Conservation (phyloP, 2,888 invertebrate species). For the Eupithecia pulchellata region DNA sequence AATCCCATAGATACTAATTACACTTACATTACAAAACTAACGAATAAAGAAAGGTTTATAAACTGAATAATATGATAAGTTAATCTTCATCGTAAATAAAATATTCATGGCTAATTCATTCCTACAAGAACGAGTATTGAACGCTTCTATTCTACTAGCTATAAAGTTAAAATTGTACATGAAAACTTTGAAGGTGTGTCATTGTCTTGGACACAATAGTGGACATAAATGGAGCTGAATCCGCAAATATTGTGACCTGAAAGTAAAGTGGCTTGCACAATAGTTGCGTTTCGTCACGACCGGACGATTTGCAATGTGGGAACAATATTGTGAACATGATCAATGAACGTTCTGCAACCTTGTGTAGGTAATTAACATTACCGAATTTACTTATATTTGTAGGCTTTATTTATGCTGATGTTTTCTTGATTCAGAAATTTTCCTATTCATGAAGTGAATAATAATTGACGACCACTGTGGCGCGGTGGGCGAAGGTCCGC, state of each 20-base stretch:
- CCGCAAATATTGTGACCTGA: constrained; percentile 52
- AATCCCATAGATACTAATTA: too few relatives aligned
- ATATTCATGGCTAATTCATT: background rate
- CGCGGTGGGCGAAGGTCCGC: too few relatives aligned
- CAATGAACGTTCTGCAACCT: constrained; percentile 20
- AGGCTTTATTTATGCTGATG: background rate
- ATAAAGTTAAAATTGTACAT: constrained; percentile 14
- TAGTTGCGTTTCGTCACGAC: constrained; percentile 41
- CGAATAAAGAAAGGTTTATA: too few relatives aligned
- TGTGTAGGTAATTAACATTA: constrained; percentile 4
- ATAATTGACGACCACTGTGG: too few relatives aligned
- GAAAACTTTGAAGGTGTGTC: constrained; percentile 33
- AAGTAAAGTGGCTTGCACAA: constrained; percentile 45
- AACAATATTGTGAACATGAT: constrained; percentile 30
- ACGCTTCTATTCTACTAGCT: constrained; percentile 6
- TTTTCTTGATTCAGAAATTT: background rate
- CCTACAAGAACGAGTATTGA: background rate
- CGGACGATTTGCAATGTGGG: constrained; percentile 28
- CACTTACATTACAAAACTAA: too few relatives aligned
- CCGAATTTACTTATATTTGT: background rate
- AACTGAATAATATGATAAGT: too few relatives aligned
- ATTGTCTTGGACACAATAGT: constrained; percentile 64
- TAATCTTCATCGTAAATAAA: background rate
- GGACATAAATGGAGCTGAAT: constrained; percentile 54
- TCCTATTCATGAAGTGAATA: background rate